These are phyloP conservation scores for Sardina pilchardus DNA, from an alignment of 2,113 vertebrate genomes.

Conservation along the genomic window DNA sequence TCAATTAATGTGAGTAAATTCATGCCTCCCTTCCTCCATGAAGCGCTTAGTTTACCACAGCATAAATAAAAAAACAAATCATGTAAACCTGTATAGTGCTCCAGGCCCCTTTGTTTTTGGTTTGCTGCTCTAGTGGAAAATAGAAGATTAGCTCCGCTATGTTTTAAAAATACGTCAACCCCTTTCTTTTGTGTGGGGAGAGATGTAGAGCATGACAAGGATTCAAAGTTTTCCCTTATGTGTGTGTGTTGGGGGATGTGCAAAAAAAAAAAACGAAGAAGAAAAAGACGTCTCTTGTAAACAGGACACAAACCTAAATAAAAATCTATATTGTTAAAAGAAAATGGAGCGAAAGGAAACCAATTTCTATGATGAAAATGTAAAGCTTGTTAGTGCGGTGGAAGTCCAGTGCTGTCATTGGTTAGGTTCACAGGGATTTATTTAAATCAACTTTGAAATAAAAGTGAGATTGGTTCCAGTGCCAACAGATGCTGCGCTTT, in stretches of 20 bases:
- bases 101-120: neutral
- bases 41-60: constrained; percentile 38
- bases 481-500: constrained; percentile 42
- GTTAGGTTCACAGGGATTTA: constrained; percentile 41
- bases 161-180: constrained; percentile 17
- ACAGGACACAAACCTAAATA: constrained; percentile 32
- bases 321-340: constrained; percentile 52
- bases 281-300: constrained; percentile 41
- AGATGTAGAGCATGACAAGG: constrained; percentile 48
- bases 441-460: constrained; percentile 35
- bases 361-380: constrained; percentile 12
- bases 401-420: constrained; percentile 30
- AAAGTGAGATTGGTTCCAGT: neutral
- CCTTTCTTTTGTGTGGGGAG: constrained; percentile 24
- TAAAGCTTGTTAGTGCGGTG: constrained; percentile 40
- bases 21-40: neutral
- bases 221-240: constrained; percentile 60
- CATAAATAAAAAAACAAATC: neutral
- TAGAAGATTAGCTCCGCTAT: neutral
- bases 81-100: neutral
- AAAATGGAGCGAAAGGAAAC: constrained; percentile 30
- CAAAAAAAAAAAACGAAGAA: constrained; percentile 57
- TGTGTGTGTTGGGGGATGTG: constrained; percentile 66
- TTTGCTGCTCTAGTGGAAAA: constrained; percentile 39
- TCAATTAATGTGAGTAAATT: neutral